Evolutionary conservation across 2,113 vertebrate species (phyloP).

Genomic region (Alethe castanea): DNA sequence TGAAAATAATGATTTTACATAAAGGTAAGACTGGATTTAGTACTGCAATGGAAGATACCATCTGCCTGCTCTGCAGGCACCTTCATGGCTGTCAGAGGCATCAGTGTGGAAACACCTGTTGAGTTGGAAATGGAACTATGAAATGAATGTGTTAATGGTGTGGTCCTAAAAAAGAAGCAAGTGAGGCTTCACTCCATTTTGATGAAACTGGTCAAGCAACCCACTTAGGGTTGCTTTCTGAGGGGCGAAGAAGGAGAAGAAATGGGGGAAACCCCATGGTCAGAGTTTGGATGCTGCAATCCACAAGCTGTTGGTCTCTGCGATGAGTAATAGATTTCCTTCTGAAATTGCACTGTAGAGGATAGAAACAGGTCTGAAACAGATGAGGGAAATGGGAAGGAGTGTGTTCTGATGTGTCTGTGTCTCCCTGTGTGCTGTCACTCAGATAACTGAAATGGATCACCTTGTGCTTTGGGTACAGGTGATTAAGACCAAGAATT

Average conservation of each 20-base stretch:
- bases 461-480: background rate
- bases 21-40: background rate
- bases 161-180: background rate
- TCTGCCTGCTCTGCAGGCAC: background rate
- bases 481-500: background rate
- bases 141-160: background rate
- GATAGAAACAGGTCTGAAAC: background rate
- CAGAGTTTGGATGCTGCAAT: background rate
- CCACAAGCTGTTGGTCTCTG: background rate
- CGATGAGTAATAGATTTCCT: background rate
- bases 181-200: background rate
- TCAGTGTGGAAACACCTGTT: background rate
- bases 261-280: background rate
- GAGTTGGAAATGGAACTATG: background rate
- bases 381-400: accelerated
- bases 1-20: background rate
- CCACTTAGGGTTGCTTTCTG: background rate
- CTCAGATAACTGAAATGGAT: background rate
- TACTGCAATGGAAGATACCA: background rate
- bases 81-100: background rate
- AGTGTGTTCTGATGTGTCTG: background rate
- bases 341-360: background rate
- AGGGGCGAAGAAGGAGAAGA: background rate
- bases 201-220: background rate
- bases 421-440: background rate